A percentile compares a stretch with the other conserved stretches of the same genome.
These are phyloP conservation scores for Orchestes rusci DNA, from an alignment of 2,888 invertebrate genomes.

Conservation along the genomic window DNA sequence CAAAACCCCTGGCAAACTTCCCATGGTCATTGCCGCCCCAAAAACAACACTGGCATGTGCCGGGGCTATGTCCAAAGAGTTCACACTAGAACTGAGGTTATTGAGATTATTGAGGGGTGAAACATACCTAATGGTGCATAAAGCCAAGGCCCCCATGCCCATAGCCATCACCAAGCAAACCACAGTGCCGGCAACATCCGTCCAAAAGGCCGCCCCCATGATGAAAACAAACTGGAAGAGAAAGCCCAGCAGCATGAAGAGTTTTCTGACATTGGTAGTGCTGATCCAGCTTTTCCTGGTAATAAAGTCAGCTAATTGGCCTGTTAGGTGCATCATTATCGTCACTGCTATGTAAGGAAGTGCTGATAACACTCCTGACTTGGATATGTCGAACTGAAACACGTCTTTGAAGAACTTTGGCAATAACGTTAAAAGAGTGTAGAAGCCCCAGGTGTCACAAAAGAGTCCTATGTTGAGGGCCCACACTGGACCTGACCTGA, in stretches of 20 bases:
- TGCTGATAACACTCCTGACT: constrained; percentile 56
- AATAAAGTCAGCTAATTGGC: constrained; percentile 75
- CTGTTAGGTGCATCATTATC: constrained; percentile 67
- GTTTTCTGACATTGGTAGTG: constrained; percentile 61
- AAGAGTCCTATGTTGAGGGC: constrained; percentile 78
- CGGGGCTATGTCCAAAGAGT: constrained; percentile 24
- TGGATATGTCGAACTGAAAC: constrained; percentile 16
- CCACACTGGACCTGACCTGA: constrained; percentile 73
- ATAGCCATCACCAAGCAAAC: constrained; percentile 26
- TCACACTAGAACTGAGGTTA: constrained; percentile 11
- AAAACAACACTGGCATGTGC: constrained; percentile 16
- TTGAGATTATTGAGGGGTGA: not conserved
- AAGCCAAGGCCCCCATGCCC: constrained; percentile 23
- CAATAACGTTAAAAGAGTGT: constrained; percentile 50
- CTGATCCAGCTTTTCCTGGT: constrained; percentile 56
- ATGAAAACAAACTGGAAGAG: constrained; percentile 76
- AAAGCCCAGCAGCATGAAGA: constrained; percentile 67
- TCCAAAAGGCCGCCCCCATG: constrained; percentile 69
- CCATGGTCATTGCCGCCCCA: constrained; percentile 20
- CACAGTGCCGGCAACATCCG: constrained; percentile 45
- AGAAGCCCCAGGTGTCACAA: constrained; percentile 87
- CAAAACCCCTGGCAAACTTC: constrained; percentile 20
- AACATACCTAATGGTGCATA: constrained; percentile 20
- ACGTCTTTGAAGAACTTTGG: constrained; percentile 23
- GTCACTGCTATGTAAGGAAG: constrained; percentile 86